Percentiles rank a stretch among this genome's conserved stretches.
Evolutionary conservation across 2,113 vertebrate genomes (phyloP).

Genomic region (Callospermophilus lateralis): DNA sequence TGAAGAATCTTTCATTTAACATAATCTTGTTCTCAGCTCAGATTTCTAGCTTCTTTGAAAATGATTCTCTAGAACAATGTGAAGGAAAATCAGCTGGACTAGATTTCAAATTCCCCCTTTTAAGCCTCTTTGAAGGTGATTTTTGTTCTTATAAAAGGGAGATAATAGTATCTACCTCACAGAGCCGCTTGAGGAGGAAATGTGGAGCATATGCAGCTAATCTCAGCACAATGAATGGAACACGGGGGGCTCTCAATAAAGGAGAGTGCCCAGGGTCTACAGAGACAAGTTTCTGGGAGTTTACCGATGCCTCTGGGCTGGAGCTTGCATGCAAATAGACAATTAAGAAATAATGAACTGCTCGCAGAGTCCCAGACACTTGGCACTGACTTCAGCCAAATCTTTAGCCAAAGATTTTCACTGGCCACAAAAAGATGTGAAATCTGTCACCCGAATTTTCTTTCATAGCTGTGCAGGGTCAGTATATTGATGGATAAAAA

Average conservation of each 20-base stretch:
- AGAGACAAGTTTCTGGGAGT: not conserved
- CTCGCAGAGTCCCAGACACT: not conserved
- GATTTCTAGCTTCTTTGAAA: constrained; percentile 9
- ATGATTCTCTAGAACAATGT: not conserved
- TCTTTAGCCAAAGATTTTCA: constrained; percentile 53
- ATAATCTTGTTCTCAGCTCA: not conserved
- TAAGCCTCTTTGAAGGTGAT: not conserved
- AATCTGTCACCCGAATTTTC: not conserved
- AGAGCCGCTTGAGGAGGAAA: not conserved
- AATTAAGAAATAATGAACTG: constrained; percentile 71
- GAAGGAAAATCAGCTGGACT: not conserved
- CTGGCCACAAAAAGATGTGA: not conserved
- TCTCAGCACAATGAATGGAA: not conserved
- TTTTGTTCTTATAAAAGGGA: not conserved
- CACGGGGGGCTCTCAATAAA: not conserved
- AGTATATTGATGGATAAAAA: not conserved
- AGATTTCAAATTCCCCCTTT: not conserved
- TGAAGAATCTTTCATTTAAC: not conserved
- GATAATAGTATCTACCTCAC: not conserved
- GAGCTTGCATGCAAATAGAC: constrained; percentile 52
- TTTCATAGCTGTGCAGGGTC: not conserved
- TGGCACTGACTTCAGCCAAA: constrained; percentile 50
- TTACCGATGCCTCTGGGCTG: not conserved
- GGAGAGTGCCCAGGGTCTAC: not conserved
- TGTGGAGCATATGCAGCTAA: not conserved